Conservation (phyloP, 1,140 invertebrate genomes). For the Rhagoletis zephyria region DNA sequence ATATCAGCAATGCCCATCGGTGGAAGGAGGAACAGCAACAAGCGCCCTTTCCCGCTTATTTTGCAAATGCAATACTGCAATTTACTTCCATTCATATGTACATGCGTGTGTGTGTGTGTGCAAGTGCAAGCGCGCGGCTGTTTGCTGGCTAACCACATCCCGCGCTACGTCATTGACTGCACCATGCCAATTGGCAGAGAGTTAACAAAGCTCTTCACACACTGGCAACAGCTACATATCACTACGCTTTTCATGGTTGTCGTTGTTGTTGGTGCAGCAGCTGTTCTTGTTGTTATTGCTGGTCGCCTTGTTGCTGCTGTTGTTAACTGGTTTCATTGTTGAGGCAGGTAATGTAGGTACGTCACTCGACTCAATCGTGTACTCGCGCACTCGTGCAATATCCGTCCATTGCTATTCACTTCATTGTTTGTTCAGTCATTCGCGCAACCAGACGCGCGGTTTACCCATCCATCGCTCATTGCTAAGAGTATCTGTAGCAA, state of each 20-base stretch:
- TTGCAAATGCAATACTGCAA: not conserved
- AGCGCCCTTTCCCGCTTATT: not conserved
- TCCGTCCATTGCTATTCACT: conserved; percentile 36
- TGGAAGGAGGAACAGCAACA: not conserved
- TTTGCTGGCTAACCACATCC: not conserved
- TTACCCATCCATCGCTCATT: conserved; percentile 24
- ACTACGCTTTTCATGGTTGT: not conserved
- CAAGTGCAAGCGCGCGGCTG: conserved; percentile 35
- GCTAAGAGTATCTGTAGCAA: conserved; percentile 5
- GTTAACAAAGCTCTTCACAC: not conserved
- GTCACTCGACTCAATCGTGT: not conserved
- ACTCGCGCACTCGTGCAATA: not conserved
- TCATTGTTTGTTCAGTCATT: conserved; percentile 46
- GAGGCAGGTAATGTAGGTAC: conserved; percentile 37
- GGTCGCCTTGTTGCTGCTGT: not conserved
- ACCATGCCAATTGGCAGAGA: conserved; percentile 18
- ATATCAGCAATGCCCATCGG: conserved; percentile 18
- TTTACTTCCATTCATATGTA: not conserved
- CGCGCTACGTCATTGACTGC: not conserved
- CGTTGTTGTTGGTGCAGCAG: conserved; percentile 53
- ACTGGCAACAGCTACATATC: conserved; percentile 8
- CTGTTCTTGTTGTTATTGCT: not conserved
- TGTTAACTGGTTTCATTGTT: conserved; percentile 55
- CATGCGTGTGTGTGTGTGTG: not conserved
- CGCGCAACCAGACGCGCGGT: conserved; percentile 36